Evolutionary conservation across 2,888 invertebrate genomes (phyloP), one percentile per base, ranked within the genome.

Genomic region (Ichneumoninae sp.): DNA sequence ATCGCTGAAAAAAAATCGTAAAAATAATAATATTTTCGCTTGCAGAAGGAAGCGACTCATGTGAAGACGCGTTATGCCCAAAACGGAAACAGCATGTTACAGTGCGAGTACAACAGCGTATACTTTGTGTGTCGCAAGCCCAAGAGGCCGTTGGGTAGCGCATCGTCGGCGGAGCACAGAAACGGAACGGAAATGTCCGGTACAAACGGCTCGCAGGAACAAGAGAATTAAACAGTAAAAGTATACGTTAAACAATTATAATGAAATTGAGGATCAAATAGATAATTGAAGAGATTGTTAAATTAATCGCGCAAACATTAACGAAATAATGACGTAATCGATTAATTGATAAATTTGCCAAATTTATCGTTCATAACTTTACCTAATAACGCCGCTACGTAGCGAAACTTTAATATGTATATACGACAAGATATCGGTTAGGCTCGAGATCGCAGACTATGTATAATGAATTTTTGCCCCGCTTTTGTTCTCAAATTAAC

Each of bases 51-150:
- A 92, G 95, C 97, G 90, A 96, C 96, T 0, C 96, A 96, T 16
- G 95, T 98, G 0, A 96, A 96, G 90, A 97, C 98, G 54, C 96
- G 97, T 90, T 99, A 99, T 94, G 97, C 98, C 5, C 98, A 98
- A 93, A 99, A 99, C 94, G 96, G 97, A 0, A 95, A 96, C 84
- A 98, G 98, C 0, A 98, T 99, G 98, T 95, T 99, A 90, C 97
- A 97, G 88, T 98, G 98, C 90, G 97, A 97, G 90, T 99, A 99
- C 90, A 96, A 97, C 91, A 98, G 98, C 77, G 97, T 98, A 0
- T 98, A 97, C 94, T 98, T 99, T 94, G 97, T 98, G 1, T 98
- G 98, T 90, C 95, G 96, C 89, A 99, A 99, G 92, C 97, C 97
- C 4, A 88, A 89, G 65, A 90, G 88, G 82, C 81, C 88, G 63